Evolutionary conservation across 1,140 invertebrate species (phyloP).

Genomic region (Pollicipes pollicipes): DNA sequence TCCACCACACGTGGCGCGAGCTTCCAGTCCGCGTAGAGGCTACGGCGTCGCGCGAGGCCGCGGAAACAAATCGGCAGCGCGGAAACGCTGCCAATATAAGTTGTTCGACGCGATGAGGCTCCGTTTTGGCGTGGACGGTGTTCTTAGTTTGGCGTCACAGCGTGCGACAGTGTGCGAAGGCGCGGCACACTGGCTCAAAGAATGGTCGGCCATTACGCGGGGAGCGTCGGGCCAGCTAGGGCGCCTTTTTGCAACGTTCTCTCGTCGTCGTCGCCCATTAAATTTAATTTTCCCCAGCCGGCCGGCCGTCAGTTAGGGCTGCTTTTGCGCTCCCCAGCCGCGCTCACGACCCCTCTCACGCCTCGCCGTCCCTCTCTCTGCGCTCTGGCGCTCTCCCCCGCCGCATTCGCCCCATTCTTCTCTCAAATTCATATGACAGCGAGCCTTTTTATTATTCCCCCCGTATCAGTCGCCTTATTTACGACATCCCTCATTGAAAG

Average conservation of each 20-base stretch:
- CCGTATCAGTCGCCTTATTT: neutral
- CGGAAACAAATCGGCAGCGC: too few species aligned
- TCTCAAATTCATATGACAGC: slow-evolving; percentile 2
- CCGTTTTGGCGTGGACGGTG: too few species aligned
- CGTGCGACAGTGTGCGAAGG: neutral
- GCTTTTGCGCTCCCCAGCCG: neutral
- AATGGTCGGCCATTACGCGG: neutral
- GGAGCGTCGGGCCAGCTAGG: neutral
- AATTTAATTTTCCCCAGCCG: neutral
- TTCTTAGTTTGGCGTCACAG: neutral
- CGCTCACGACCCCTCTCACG: neutral
- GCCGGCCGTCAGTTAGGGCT: neutral
- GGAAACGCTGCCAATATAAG: too few species aligned
- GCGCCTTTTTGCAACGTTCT: neutral
- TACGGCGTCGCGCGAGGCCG: too few species aligned
- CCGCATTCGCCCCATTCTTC: neutral
- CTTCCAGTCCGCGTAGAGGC: too few species aligned
- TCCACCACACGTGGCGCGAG: too few species aligned
- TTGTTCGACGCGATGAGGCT: too few species aligned
- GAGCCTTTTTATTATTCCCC: neutral
- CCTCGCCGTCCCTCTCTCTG: neutral
- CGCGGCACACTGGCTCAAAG: neutral
- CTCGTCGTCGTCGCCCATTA: neutral
- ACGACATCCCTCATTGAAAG: neutral
- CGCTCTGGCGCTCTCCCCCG: neutral